Base-by-base conservation (phyloP, 2,797 vertebrate genomes). In the Lycodopsis pacificus region DNA sequence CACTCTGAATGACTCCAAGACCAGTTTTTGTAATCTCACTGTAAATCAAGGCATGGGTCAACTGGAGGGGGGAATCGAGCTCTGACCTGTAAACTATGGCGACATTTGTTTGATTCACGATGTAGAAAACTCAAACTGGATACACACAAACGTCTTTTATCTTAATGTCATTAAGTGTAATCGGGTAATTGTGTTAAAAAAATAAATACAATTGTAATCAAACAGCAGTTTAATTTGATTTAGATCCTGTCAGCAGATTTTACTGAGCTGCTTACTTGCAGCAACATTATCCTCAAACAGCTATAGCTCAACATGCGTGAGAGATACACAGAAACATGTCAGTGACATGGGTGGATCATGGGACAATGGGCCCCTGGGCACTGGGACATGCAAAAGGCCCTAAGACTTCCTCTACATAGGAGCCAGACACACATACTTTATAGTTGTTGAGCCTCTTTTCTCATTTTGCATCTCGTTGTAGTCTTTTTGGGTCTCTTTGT, bases 11-110 rank as follows among this genome's bases (percentile, higher is more conserved):
- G 10, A 62, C 53, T 73, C 17, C 34, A 27, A 3, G 11, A 40
- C 27, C 17, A 32, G 14, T 2, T 36, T 58, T 17, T 74, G 27
- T 48, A 46, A 79, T 65, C 68, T 68, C 42, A 20, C 42, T 38
- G 5, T 73, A 46, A 67, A 79, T 85, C 27, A 69, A 53, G 13
- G 19, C 22, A 4, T 13, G n/a, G 49, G 38, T 88, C 58, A 65
- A 10, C 62, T 27, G n/a, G 12, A 61, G 44, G 38, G 38, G 38
- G 10, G 14, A n/a, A 58, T 84, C 9, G 42, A 36, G 44, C 57
- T 17, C 53, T 61, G 73, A 51, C 49, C 80, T 69, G 59, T n/a
- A 34, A 53, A 11, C 36, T 73, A 48, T 4, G 48, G 49, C n/a
- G 0, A 53, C 34, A 59, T 13, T 6, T 49, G 20, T 42, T 12